Conservation (phyloP, 2,113 vertebrate genomes). For the Aptenodytes patagonicus region DNA sequence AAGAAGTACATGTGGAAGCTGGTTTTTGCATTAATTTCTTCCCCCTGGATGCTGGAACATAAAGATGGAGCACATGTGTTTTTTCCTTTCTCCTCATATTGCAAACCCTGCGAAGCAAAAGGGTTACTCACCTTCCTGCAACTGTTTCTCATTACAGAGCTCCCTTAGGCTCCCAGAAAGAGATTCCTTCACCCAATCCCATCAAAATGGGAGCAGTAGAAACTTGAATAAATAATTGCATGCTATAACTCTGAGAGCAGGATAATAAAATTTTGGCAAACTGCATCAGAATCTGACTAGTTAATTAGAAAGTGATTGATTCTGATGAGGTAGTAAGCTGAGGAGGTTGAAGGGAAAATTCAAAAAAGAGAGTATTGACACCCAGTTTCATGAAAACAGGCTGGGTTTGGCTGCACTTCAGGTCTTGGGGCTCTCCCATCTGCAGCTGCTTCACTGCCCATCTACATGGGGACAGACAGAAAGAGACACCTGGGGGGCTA, state of each 20-base stretch:
- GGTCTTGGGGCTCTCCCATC: neutral
- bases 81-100: slow-evolving; percentile 10
- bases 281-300: neutral
- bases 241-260: neutral
- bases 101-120: neutral
- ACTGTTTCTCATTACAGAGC: slow-evolving; percentile 50
- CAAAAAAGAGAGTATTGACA: neutral
- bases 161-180: slow-evolving; percentile 31
- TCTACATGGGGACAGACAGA: neutral
- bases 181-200: slow-evolving; percentile 31
- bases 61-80: slow-evolving; percentile 10
- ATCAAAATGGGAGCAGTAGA: slow-evolving; percentile 26
- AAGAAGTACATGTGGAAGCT: neutral
- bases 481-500: neutral
- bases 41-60: neutral
- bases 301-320: slow-evolving; percentile 46
- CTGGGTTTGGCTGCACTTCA: neutral
- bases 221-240: slow-evolving; percentile 27
- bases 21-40: slow-evolving; percentile 34
- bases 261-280: slow-evolving; percentile 35
- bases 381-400: neutral
- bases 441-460: neutral
- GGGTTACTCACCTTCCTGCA: slow-evolving; percentile 24
- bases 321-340: neutral
- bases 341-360: neutral